A percentile compares a stretch with the other conserved stretches of the same genome.
Conservation (phyloP, 1,140 invertebrate species). For the Pachypsylla venusta region DNA sequence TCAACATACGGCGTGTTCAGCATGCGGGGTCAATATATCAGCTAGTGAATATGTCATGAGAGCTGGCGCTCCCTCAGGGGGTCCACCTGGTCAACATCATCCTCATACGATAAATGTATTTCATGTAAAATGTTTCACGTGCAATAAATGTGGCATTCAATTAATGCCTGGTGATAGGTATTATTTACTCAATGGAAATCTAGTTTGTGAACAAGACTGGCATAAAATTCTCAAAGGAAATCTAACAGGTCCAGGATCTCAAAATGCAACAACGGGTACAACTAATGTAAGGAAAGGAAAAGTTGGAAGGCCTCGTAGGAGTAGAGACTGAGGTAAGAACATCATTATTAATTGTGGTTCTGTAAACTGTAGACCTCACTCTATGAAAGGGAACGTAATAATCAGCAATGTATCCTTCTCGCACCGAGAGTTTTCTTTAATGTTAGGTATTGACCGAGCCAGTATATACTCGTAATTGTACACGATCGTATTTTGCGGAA, state of each 20-base stretch:
- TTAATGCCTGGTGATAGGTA: conserved; percentile 76
- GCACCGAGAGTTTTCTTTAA: too few species aligned
- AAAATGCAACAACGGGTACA: conserved; percentile 40
- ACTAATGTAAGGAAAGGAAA: conserved; percentile 60
- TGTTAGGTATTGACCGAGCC: too few species aligned
- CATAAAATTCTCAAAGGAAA: conserved; percentile 66
- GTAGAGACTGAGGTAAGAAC: conserved; percentile 41
- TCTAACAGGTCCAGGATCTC: conserved; percentile 27
- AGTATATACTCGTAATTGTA: too few species aligned
- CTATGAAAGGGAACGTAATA: too few species aligned
- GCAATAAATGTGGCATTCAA: conserved; percentile 74
- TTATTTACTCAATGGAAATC: conserved; percentile 69
- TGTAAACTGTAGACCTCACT: too few species aligned
- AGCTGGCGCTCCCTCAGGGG: conserved; percentile 35
- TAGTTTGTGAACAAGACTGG: conserved; percentile 85
- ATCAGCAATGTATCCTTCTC: too few species aligned
- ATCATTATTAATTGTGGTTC: too few species aligned
- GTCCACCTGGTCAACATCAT: conserved; percentile 28
- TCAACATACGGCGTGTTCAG: conserved; percentile 65
- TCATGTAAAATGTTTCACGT: conserved; percentile 87
- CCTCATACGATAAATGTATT: conserved; percentile 49
- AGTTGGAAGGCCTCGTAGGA: conserved; percentile 45
- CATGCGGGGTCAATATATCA: conserved; percentile 77
- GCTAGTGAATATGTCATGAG: conserved; percentile 82
- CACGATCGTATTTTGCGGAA: too few species aligned